These are phyloP conservation scores for Drosophila quadrilineata DNA, from an alignment of 1,140 invertebrate genomes.

Conservation along the genomic window DNA sequence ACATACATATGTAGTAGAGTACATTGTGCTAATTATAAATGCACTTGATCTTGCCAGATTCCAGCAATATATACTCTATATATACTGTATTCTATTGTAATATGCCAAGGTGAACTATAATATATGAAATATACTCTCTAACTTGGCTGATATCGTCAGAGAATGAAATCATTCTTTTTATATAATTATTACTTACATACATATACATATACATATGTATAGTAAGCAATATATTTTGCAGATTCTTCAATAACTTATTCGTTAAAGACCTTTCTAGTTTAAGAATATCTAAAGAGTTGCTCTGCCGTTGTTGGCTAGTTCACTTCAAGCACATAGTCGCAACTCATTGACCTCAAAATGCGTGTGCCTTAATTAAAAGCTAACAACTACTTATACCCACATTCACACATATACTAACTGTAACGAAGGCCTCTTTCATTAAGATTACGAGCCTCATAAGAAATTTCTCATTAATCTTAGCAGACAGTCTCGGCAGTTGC, in stretches of 20 bases:
- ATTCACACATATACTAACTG: not conserved
- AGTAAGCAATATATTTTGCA: no score
- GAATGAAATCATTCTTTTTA: slow-evolving; percentile 37
- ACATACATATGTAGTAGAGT: slow-evolving; percentile 17
- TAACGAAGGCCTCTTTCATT: slow-evolving; percentile 55
- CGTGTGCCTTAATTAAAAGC: slow-evolving; percentile 55
- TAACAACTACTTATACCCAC: slow-evolving; percentile 4
- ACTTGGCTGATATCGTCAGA: slow-evolving; percentile 8
- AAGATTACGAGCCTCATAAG: slow-evolving; percentile 34
- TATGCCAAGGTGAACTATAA: slow-evolving; percentile 45
- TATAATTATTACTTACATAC: not conserved
- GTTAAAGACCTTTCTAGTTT: no score
- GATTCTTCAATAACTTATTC: no score
- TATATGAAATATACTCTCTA: not conserved
- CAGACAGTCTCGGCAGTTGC: slow-evolving; percentile 11
- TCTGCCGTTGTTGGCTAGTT: not conserved
- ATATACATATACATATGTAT: not conserved
- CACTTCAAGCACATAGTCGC: slow-evolving; percentile 8
- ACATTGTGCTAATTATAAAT: slow-evolving; percentile 49
- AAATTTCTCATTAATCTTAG: slow-evolving; percentile 60
- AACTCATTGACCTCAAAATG: slow-evolving; percentile 42
- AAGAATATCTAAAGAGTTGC: no score
- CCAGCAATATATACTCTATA: not conserved
- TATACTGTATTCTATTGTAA: slow-evolving; percentile 25
- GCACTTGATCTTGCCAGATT: slow-evolving; percentile 60